Conservation (phyloP, 2,797 vertebrate genomes). For the Helicolenus hilgendorfi region DNA sequence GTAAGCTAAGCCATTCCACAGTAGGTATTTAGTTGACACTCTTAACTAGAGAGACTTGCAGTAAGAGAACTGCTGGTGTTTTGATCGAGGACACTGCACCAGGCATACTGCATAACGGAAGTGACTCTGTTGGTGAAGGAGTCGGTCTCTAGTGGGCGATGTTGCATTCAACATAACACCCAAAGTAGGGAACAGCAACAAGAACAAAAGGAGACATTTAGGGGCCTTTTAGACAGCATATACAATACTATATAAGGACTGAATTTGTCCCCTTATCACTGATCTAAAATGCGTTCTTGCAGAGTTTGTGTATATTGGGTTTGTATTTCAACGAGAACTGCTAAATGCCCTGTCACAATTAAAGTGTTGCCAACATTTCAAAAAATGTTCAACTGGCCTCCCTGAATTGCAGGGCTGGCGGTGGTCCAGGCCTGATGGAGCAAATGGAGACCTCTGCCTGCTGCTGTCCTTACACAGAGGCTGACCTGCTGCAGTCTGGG, state of each 20-base stretch:
- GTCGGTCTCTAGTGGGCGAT: neutral
- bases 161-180: neutral
- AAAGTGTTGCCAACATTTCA: constrained; percentile 42
- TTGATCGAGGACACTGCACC: neutral
- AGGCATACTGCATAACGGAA: neutral
- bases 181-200: neutral
- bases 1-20: constrained; percentile 45
- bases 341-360: constrained; percentile 59
- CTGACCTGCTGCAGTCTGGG: constrained; percentile 40
- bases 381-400: constrained; percentile 30
- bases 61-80: neutral
- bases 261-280: neutral
- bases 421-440: constrained; percentile 36
- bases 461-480: constrained; percentile 22
- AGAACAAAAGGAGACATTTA: neutral
- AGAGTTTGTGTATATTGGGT: neutral
- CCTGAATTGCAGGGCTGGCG: constrained; percentile 42
- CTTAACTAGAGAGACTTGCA: constrained; percentile 7
- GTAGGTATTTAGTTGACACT: constrained; percentile 54
- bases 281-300: neutral
- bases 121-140: neutral
- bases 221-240: neutral
- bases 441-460: constrained; percentile 36
- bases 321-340: constrained; percentile 13
- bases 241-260: neutral